Conservation (phyloP, 2,888 invertebrate genomes). For the Volucella bombylans region DNA sequence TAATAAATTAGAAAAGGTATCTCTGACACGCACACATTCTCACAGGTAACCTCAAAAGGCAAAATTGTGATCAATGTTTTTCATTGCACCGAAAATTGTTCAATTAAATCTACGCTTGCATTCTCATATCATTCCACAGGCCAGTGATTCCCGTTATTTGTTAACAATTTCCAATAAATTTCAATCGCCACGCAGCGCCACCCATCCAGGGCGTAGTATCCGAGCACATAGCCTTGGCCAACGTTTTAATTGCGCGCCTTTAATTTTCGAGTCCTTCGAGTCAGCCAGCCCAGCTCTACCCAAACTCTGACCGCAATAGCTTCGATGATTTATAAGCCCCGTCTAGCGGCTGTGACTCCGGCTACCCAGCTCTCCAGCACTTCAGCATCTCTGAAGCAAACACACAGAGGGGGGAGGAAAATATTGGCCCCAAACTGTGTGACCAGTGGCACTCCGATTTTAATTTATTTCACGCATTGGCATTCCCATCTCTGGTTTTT, state of each 20-base stretch:
- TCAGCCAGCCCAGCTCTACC: constrained; percentile 1
- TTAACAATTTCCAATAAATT: constrained; percentile 65
- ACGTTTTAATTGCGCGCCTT: constrained; percentile 24
- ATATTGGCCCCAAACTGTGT: constrained; percentile 55
- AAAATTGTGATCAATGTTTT: too few species aligned
- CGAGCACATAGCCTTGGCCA: constrained; percentile 26
- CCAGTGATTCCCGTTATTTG: constrained; percentile 45
- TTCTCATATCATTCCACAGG: constrained; percentile 14
- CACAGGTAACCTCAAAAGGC: too few species aligned
- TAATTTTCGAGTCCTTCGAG: constrained; percentile 8
- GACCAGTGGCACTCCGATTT: constrained; percentile 65
- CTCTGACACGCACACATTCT: too few species aligned
- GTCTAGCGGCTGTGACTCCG: background rate
- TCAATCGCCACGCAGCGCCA: constrained; percentile 11
- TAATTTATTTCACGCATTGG: constrained; percentile 69
- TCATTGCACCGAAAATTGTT: background rate
- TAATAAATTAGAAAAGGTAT: too few species aligned
- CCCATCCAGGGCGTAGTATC: background rate
- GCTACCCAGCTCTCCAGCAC: too few species aligned
- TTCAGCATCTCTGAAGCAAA: background rate
- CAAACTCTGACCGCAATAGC: constrained; percentile 48
- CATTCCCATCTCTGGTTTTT: constrained; percentile 44
- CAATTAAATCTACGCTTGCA: constrained; percentile 18
- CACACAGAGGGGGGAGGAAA: constrained; percentile 13
- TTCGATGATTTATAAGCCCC: constrained; percentile 52